Base-by-base conservation (phyloP, 2,797 vertebrate species). In the Mareca strepera region DNA sequence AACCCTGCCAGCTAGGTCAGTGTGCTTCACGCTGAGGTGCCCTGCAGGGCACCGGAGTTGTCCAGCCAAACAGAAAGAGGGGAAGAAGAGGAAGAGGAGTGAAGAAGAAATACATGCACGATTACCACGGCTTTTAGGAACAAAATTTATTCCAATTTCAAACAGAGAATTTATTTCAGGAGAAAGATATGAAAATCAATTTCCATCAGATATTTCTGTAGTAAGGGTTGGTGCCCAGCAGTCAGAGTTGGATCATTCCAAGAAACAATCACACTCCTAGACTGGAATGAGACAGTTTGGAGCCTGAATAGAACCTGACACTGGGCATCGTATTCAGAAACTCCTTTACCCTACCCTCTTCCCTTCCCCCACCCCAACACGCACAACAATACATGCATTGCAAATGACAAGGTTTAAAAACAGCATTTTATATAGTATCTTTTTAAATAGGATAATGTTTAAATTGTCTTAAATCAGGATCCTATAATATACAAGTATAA, bases 111-210 rank as follows among this genome's bases (percentile, higher is more conserved):
- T 1, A 8, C 80, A 43, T 14, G 4, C 23, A 4, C 7, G 44
- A 88, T 73, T 82, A 93, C 56, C 87, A 77, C 18, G 7, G 83
- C 81, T 97, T 99, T 99, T 99, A 99, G 99, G 99, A 99, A 99
- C 98, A 98, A 98, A 98, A 99, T 99, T 99, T 99, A 99, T 99
- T 99, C 99, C 98, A 99, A 99, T 99, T 99, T 99, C 99, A 99
- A 99, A 99, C 99, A 99, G 98, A 99, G 98, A 99, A 96, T 98
- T 98, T 97, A 98, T 98, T 98, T 99, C 98, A 99, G 98, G 99
- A 99, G 99, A 99, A 99, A 99, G 98, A 98, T 99, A 99, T 99
- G 99, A 99, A 99, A 99, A 98, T 99, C 97, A 97, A 96, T 98
- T 99, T 98, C 98, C 98, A 98, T 98, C 97, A 91, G 96, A 98